Evolutionary conservation across 2,113 vertebrate species (phyloP), one percentile per base, ranked within the genome.

Genomic region (Callaeas wilsoni): DNA sequence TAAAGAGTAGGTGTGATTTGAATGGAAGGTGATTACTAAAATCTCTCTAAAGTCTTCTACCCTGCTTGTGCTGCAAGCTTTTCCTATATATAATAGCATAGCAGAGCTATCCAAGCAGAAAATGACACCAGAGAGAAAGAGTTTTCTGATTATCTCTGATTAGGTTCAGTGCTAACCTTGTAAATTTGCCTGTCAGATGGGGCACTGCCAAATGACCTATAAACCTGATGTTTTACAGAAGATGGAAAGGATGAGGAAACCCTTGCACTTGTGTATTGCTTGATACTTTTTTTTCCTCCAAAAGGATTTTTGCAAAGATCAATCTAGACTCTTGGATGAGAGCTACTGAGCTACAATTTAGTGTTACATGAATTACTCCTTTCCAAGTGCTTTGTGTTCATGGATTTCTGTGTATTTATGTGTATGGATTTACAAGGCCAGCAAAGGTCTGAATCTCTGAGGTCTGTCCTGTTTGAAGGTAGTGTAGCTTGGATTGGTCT

Each of bases 111-210:
- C 92, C 68, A 94, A 86, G 94, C 96, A 96, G 94, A 93, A 96
- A 96, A 96, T 96, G 86, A 92, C 41, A 70, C 75, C 22, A 41
- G 88, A 87, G 84, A 93, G 84, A 67, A 65, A 57, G 74, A 83
- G 47, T 73, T 93, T 88, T 85, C 85, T 94, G 92, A 95, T 95
- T 96, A 92, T 93, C 93, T 93, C 75, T 93, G 95, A 94, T 96
- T 90, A 86, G 92, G 79, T 91, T 96, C 67, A 68, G 47, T 86
- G 75, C 87, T 96, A 94, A 88, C 85, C 87, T 86, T 94, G 85
- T 94, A 86, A 92, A 91, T 90, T 95, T 92, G 87, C 77, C 78
- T 93, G 83, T 92, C 71, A 92, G 71, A 41, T 70, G 37, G 20
- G 71, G 79, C 79, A 41, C 26, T 17, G 68, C 22, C 84, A 67